Base-by-base conservation (phyloP, 2,888 invertebrate genomes). In the Stictocephala bisonia region DNA sequence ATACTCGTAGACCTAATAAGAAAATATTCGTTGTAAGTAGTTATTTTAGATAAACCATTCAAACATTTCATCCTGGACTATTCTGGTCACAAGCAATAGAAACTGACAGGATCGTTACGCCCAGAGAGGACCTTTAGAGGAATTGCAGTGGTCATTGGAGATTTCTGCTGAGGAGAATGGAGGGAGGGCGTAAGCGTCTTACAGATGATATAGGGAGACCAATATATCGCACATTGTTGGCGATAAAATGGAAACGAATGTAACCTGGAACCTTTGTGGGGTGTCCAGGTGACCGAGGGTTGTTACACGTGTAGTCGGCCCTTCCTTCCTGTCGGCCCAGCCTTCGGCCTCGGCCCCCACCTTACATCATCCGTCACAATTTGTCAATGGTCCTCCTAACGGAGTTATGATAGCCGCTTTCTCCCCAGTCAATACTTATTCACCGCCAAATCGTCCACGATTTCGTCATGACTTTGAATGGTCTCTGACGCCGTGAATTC, bases 291-390 rank as follows among this genome's bases (percentile, higher is more conserved):
- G 64, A 26, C 64, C 27, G 15, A 15, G 2, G 15, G 4, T 2
- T 7, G 15, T 44, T 44, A 44, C 44, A 44, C 15, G 58, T 29
- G 31, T 31, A 22, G 3, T n/a, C 31, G n/a, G 1, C 1, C 1
- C 41, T 44, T 26, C 64, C 64, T 64, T 64, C 64, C 64, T 64
- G 60, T 40, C 40, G n/a, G n/a, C n/a, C n/a, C n/a, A n/a, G n/a
- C n/a, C n/a, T n/a, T n/a, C n/a, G n/a, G n/a, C n/a, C n/a, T n/a
- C n/a, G n/a, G n/a, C n/a, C n/a, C n/a, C n/a, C 56, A n/a, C 35
- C 44, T 64, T 64, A 27, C 44, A 27, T 44, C 41, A 64, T 64
- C 44, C 44, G 27, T 64, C 64, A 64, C 35, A 35, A 60, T 64
- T 64, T 64, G 64, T 64, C 64, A 64, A 64, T 64, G 64, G 44